Percentiles rank a stretch among this genome's conserved stretches.
These are phyloP conservation scores for Lacerta bilineata DNA, from an alignment of 2,797 vertebrate species.

Conservation along the genomic window DNA sequence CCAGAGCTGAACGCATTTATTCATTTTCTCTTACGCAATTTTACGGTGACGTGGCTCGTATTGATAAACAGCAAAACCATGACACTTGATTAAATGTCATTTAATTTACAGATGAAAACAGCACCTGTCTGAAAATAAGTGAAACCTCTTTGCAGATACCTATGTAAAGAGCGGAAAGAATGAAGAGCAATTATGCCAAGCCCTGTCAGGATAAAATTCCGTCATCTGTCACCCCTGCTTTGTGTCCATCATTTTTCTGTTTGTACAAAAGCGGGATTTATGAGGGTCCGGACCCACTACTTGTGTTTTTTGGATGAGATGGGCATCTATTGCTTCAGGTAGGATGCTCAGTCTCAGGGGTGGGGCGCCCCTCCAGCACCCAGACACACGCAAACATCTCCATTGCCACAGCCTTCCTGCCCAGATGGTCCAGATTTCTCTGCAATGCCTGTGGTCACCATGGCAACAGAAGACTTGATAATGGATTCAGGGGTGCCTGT, in stretches of 20 bases:
- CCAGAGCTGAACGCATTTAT: background rate
- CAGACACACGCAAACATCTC: too few species aligned
- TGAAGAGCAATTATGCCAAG: too few species aligned
- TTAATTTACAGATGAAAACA: too few species aligned
- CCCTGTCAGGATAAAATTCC: background rate
- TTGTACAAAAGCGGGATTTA: background rate
- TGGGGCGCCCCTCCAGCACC: background rate
- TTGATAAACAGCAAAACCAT: background rate
- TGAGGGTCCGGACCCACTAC: background rate
- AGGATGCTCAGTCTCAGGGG: too few species aligned
- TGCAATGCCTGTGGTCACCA: background rate
- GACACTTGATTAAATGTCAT: too few species aligned
- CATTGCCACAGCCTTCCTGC: too few species aligned
- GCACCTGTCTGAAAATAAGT: background rate
- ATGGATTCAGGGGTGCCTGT: background rate
- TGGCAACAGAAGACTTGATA: constrained; percentile 9
- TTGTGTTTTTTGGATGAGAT: background rate
- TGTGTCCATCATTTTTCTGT: background rate
- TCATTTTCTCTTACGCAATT: too few species aligned
- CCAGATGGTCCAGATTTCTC: background rate
- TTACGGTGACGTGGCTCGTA: background rate
- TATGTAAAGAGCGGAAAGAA: too few species aligned
- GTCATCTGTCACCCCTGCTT: background rate
- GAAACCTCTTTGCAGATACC: background rate
- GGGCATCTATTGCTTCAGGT: background rate